phyloP scores from a whole-genome alignment of 1,140 invertebrate genomes.

The Battus philenor region DNA sequence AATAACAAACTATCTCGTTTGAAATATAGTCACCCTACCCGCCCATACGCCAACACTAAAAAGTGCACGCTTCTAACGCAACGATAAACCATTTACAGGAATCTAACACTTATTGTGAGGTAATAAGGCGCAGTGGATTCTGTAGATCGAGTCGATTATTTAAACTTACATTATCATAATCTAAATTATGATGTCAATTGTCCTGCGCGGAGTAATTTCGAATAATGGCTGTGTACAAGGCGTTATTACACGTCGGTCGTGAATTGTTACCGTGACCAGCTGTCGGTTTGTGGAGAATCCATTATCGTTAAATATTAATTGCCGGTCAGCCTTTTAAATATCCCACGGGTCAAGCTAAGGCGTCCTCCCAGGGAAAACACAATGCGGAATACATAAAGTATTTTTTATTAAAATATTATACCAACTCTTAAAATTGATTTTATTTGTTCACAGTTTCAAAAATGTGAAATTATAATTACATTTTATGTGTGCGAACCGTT shows the following conservation, averaged over 20 bases:
- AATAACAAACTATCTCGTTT: too few relatives aligned
- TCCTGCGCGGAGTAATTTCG: constrained; percentile 7
- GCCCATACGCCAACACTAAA: constrained; percentile 22
- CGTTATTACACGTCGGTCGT: neutral
- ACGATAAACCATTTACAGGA: constrained; percentile 5
- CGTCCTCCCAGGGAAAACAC: too few relatives aligned
- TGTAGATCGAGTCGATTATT: constrained; percentile 22
- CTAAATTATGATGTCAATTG: constrained; percentile 45
- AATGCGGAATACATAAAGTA: too few relatives aligned
- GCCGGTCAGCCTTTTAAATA: too few relatives aligned
- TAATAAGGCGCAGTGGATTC: constrained; percentile 21
- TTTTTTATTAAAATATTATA: too few relatives aligned
- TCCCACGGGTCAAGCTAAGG: too few relatives aligned
- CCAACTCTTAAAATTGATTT: too few relatives aligned
- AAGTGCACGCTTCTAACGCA: constrained; percentile 13
- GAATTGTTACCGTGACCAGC: neutral
- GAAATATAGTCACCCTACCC: constrained; percentile 22
- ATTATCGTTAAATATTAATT: too few relatives aligned
- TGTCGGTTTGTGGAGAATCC: neutral
- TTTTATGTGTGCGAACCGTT: too few relatives aligned
- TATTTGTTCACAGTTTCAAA: too few relatives aligned
- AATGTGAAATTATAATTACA: too few relatives aligned
- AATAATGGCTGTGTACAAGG: neutral
- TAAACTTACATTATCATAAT: constrained; percentile 27
- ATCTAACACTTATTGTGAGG: constrained; percentile 19